A percentile compares a stretch with the other conserved stretches of the same genome.
These are phyloP conservation scores for Psettodes erumei DNA, from an alignment of 2,113 vertebrate genomes.

Conservation along the genomic window DNA sequence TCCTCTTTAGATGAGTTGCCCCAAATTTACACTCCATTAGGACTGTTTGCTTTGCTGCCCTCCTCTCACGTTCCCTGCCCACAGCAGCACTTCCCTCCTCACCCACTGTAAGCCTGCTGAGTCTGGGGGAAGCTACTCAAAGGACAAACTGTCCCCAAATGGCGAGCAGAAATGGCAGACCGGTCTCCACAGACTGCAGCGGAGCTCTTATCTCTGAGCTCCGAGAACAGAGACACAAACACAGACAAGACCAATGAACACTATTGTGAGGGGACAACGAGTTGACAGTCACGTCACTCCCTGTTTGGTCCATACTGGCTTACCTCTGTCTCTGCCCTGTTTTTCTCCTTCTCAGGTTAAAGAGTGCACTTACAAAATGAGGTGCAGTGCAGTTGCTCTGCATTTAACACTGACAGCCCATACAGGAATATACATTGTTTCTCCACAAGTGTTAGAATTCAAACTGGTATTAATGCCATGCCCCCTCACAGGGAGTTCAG, in stretches of 20 bases:
- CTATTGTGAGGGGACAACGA: constrained; percentile 38
- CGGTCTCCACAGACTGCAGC: constrained; percentile 63
- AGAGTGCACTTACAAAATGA: constrained; percentile 20
- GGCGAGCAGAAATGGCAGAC: constrained; percentile 62
- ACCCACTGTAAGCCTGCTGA: constrained; percentile 65
- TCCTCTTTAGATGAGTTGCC: constrained; percentile 58
- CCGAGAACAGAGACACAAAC: constrained; percentile 59
- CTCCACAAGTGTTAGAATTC: constrained; percentile 4
- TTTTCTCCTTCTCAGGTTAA: constrained; percentile 36
- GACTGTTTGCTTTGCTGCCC: constrained; percentile 57
- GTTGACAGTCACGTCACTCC: constrained; percentile 72
- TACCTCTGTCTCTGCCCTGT: constrained; percentile 32
- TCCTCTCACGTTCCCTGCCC: constrained; percentile 49
- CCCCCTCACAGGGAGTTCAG: constrained; percentile 35
- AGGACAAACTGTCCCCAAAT: constrained; percentile 75
- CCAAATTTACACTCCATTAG: constrained; percentile 77
- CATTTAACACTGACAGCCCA: constrained; percentile 3
- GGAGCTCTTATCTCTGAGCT: constrained; percentile 63
- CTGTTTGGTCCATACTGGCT: constrained; percentile 57
- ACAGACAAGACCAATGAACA: constrained; percentile 59
- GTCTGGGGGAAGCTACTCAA: constrained; percentile 56
- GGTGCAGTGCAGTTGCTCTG: constrained; percentile 18
- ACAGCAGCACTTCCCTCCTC: constrained; percentile 61
- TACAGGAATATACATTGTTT: neutral
- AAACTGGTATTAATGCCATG: constrained; percentile 20